Base-by-base conservation (phyloP, 2,113 vertebrate species). In the Zingel zingel region DNA sequence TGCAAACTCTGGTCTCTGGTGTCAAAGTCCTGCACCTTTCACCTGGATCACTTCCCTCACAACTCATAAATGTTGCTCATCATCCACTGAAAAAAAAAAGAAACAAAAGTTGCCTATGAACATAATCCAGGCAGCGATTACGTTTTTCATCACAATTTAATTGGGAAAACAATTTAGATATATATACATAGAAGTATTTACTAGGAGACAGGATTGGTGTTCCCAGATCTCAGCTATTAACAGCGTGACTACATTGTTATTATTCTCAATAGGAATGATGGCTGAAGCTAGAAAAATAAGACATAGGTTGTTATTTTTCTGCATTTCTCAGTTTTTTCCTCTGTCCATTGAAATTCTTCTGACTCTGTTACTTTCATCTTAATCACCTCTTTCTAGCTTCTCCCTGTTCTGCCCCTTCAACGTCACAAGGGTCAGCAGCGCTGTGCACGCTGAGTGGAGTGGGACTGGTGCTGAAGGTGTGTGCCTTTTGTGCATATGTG, bases 351-450 rank as follows among this genome's bases (percentile, higher is more conserved):
- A 79, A 73, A 79, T 67, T 62, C n/a, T 23, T 89, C 68, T 36
- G 51, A 85, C 71, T 81, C 66, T n/a, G 53, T 76, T 68, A 71
- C 75, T 86, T 89, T 86, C 59, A 73, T 87, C 82, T 64, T 88
- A 79, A 88, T 91, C 88, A 86, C 72, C 67, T 77, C 70, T 84
- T 71, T 74, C 81, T 84, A 25, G 19, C 63, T 43, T 79, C 68
- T 78, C 66, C 69, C 65, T 50, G 77, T 62, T 79, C 68, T 69
- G 70, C 82, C 56, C 67, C 73, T 73, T 63, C 79, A 74, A 47
- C 79, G 43, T 89, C 84, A 89, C 70, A 61, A 47, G 66, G 87
- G 92, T 91, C 90, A 89, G 77, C 47, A 67, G 82, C 47, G n/a
- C 68, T 81, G 87, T 81, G 69, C 82, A 72, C 14, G 51, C 65